phyloP scores from a whole-genome alignment of 2,888 invertebrate genomes.

The Gibbula magus region DNA sequence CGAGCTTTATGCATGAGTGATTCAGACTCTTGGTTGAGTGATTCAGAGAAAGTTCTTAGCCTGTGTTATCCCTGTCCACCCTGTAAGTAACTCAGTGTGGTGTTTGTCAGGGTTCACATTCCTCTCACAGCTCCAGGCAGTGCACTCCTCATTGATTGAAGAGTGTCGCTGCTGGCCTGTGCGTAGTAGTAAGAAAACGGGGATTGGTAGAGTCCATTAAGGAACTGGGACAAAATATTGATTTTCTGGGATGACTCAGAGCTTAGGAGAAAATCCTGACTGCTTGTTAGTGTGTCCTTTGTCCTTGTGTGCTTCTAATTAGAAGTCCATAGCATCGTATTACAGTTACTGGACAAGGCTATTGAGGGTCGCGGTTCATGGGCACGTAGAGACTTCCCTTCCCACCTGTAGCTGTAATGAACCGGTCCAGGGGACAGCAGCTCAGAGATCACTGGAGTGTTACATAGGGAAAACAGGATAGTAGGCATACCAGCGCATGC shows the following conservation, averaged over 20 bases:
- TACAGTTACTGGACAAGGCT: too few relatives aligned
- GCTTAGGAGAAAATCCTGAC: not conserved
- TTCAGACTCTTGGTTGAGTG: not conserved
- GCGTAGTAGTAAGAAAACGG: not conserved
- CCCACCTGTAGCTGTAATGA: conserved; percentile 4
- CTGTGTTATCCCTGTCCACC: not conserved
- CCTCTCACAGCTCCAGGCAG: not conserved
- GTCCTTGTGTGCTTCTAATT: not conserved
- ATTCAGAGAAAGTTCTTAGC: not conserved
- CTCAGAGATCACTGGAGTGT: conserved; percentile 1
- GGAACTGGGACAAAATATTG: not conserved
- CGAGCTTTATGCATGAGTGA: not conserved
- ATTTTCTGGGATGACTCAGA: not conserved
- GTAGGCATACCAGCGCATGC: not conserved
- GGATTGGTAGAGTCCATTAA: not conserved
- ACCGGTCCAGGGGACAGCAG: not conserved
- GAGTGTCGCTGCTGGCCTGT: not conserved
- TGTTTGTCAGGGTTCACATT: not conserved
- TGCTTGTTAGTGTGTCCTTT: not conserved
- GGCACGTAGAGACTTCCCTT: not conserved
- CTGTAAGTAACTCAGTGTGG: not conserved
- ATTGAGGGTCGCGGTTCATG: too few relatives aligned
- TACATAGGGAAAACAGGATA: conserved; percentile 11
- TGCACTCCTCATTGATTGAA: conserved; percentile 8
- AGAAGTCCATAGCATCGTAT: not conserved